Evolutionary conservation across 2,888 invertebrate species (phyloP), one percentile per base, ranked within the genome.

Genomic region (Apeira syringaria): DNA sequence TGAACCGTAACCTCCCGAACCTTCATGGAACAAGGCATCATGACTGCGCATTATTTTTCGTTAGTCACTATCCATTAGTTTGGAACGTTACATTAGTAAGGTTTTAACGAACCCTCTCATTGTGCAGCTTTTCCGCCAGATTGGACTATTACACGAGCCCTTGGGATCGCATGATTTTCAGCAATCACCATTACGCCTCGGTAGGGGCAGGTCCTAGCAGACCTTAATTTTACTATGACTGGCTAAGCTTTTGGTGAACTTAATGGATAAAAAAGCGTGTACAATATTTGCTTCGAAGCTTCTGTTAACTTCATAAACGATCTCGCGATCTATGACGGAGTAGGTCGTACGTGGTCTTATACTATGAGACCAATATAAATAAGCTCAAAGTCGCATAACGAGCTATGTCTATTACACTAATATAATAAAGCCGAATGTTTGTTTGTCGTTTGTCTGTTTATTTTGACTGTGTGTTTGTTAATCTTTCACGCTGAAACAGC

Each of bases 1-100:
- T 32, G 36, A 45, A 34, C 29, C 50, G 41, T 29, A 45, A 35
- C 32, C 15, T 42, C 31, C 29, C 29, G 28, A 54, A 31, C 20
- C 28, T 38, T 28, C 27, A 12, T 46, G 29, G 24, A 33, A 40
- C 31, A 34, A 24, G 25, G 37, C 28, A 20, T 22, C 29, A 36
- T 54, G 57, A 66, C 50, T 50, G 6, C 11, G 41, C 61, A 15
- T 35, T 51, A 47, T 60, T 63, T 60, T 60, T 50, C 50, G 58
- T 58, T 55, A 66, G 57, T 64, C 64, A 60, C 42, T 47, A 32
- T 50, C 61, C 56, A 59, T 65, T 62, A 55, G 51, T 46, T 32
- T 15, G 37, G 8, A 28, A 32, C 32, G 28, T 28, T 43, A 45
- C 45, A 35, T 56, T 46, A 51, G 42, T 42, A 33, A 15, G 45